Evolutionary conservation across 1,140 invertebrate species (phyloP).

Genomic region (Drosophila athabasca): DNA sequence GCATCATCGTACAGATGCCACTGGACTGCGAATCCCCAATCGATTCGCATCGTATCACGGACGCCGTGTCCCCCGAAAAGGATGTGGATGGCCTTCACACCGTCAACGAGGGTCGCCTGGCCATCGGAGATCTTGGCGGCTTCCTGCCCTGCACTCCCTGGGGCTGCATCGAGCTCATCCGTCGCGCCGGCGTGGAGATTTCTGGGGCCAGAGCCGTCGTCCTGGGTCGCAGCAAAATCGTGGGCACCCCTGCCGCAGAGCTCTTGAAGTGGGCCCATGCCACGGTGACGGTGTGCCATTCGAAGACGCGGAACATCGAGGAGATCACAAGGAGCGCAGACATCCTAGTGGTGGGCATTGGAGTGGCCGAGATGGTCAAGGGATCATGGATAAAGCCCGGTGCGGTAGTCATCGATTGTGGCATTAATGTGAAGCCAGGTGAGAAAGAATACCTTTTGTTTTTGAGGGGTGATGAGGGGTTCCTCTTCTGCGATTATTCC

Average conservation of each 20-base stretch:
- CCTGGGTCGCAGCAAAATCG: slow-evolving; percentile 98
- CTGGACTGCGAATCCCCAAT: slow-evolving; percentile 92
- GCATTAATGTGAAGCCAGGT: slow-evolving; percentile 97
- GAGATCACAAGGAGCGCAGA: slow-evolving; percentile 93
- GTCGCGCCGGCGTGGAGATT: slow-evolving; percentile 90
- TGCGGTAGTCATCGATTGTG: slow-evolving; percentile 99
- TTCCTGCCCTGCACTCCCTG: slow-evolving; percentile 97
- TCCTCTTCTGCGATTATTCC: too few species aligned
- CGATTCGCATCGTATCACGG: slow-evolving; percentile 93
- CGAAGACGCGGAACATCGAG: slow-evolving; percentile 93
- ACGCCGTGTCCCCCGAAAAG: slow-evolving; percentile 93
- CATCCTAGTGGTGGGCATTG: slow-evolving; percentile 98
- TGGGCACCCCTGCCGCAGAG: slow-evolving; percentile 97
- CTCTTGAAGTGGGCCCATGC: slow-evolving; percentile 98
- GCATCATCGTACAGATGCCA: slow-evolving; percentile 99
- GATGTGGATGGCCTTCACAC: slow-evolving; percentile 98
- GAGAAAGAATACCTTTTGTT: slow-evolving; percentile 45
- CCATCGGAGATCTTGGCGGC: slow-evolving; percentile 92
- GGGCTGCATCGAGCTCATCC: slow-evolving; percentile 96
- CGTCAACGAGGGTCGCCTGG: slow-evolving; percentile 94
- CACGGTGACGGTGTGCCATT: slow-evolving; percentile 98
- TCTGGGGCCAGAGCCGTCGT: slow-evolving; percentile 95
- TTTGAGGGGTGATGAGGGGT: too few species aligned
- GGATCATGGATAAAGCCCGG: slow-evolving; percentile 99
- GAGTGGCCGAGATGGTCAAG: slow-evolving; percentile 95